A percentile compares a stretch with the other conserved stretches of the same genome.
These are phyloP conservation scores for Zhuqinia jingwanae DNA, from an alignment of 2,888 invertebrate genomes.

Conservation along the genomic window DNA sequence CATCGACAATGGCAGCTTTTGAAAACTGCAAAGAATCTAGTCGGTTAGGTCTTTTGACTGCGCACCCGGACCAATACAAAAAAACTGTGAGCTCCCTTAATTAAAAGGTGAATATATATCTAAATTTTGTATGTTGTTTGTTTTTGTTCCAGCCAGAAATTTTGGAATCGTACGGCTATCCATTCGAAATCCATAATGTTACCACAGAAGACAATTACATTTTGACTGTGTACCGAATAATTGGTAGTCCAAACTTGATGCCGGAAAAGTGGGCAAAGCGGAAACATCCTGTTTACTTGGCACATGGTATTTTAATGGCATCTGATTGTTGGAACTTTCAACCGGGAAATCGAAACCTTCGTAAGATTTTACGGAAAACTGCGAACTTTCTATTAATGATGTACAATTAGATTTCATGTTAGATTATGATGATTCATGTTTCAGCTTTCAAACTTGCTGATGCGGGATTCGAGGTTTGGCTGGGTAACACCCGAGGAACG, in stretches of 20 bases:
- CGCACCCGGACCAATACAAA: not conserved
- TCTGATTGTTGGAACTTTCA: slow-evolving; percentile 43
- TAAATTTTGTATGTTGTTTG: too few species aligned
- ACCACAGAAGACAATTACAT: slow-evolving; percentile 42
- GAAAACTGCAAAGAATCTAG: too few species aligned
- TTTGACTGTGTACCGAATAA: slow-evolving; percentile 33
- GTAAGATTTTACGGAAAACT: slow-evolving; percentile 2
- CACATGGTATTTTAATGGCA: slow-evolving; percentile 34
- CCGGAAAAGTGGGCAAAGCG: not conserved
- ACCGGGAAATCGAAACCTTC: slow-evolving; percentile 12
- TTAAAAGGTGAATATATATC: too few species aligned
- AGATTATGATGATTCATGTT: not conserved
- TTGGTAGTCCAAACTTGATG: not conserved
- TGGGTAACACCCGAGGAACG: slow-evolving; percentile 35
- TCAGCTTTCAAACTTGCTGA: slow-evolving; percentile 48
- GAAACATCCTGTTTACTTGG: slow-evolving; percentile 25
- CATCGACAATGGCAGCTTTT: too few species aligned
- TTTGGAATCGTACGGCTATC: not conserved
- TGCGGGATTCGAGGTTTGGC: slow-evolving; percentile 39
- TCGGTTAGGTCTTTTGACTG: not conserved
- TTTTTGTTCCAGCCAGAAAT: slow-evolving; percentile 20
- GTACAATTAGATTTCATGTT: not conserved
- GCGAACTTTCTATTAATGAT: not conserved
- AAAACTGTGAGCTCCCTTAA: not conserved
- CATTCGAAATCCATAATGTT: slow-evolving; percentile 12